A percentile compares a stretch with the other conserved stretches of the same genome.
phyloP scores from a whole-genome alignment of 2,113 vertebrate species.

The Erpornis zantholeuca region DNA sequence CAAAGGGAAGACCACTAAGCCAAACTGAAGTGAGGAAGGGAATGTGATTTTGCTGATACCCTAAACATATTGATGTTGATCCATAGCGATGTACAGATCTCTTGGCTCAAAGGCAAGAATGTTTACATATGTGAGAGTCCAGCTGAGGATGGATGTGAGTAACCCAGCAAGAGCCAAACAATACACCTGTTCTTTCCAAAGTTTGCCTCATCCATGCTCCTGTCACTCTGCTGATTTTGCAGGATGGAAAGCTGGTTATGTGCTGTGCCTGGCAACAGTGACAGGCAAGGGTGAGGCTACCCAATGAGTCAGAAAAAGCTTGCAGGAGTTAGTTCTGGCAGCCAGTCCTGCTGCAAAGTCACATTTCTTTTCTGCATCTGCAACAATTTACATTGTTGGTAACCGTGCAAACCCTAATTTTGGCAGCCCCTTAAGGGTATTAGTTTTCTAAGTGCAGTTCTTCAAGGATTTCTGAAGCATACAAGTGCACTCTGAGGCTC shows the following conservation, averaged over 20 bases:
- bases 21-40: neutral
- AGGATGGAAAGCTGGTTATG: neutral
- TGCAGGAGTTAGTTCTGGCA: neutral
- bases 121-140: neutral
- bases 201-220: neutral
- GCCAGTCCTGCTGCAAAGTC: neutral
- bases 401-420: neutral
- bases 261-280: neutral
- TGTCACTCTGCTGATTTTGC: neutral
- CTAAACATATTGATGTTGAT: accelerated
- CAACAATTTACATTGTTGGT: neutral
- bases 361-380: neutral
- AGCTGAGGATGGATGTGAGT: neutral
- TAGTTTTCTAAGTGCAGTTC: neutral
- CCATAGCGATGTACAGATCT: neutral
- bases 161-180: neutral
- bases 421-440: neutral
- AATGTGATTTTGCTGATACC: neutral
- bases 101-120: neutral
- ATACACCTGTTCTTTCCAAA: neutral
- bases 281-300: neutral
- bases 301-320: neutral
- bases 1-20: neutral
- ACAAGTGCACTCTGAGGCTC: neutral
- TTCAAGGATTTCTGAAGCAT: neutral